Conservation (phyloP, 35 echinoderm and acorn worm species). For the Chiridota heheva region DNA sequence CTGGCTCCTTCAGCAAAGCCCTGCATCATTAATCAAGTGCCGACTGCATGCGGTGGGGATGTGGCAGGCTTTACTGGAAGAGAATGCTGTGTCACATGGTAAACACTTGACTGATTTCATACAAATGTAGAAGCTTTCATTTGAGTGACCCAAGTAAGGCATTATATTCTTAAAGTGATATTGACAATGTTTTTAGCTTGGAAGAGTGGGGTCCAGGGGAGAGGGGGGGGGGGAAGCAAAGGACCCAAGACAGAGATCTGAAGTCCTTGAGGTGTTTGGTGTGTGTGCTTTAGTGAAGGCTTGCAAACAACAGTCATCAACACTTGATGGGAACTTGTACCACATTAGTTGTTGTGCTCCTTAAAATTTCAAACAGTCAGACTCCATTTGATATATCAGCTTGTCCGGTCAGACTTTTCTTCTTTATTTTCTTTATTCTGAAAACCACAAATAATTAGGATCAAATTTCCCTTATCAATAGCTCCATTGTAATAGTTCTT, state of each 20-base stretch:
- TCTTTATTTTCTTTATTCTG: no score
- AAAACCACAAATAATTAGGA: no score
- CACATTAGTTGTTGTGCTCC: no score
- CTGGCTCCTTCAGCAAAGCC: conserved; percentile 96
- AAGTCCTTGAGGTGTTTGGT: no score
- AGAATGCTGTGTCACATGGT: conserved; percentile 94
- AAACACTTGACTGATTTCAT: not conserved
- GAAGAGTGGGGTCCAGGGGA: not conserved
- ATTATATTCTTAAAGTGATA: not conserved
- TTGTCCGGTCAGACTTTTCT: no score
- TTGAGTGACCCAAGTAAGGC: not conserved
- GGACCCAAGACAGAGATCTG: not conserved
- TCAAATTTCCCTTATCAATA: no score
- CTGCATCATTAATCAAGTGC: conserved; percentile 70
- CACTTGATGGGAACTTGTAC: no score
- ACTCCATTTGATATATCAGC: no score
- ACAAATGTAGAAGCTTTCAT: not conserved
- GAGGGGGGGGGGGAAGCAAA: not conserved
- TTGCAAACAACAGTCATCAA: no score
- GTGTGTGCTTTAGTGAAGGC: no score
- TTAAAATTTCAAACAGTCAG: no score
- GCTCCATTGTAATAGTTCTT: no score
- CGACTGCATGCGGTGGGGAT: conserved; percentile 89
- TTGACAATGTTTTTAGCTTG: not conserved
- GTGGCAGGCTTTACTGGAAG: conserved; percentile 96